Base-by-base conservation (phyloP, 2,797 vertebrate genomes). In the Bufotes viridis region DNA sequence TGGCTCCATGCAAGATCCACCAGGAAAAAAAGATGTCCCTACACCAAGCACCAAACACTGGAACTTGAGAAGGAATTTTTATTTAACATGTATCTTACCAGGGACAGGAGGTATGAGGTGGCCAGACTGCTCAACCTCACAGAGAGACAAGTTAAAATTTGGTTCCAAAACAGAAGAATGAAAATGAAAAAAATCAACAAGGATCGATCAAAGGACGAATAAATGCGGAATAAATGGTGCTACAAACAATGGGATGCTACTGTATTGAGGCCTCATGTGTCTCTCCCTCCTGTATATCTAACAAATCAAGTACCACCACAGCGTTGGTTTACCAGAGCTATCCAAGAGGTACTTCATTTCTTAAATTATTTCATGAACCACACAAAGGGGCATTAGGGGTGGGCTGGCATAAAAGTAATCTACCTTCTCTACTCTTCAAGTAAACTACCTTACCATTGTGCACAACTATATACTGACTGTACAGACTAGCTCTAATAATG, bases 141-240 rank as follows among this genome's bases (percentile, higher is more conserved):
- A 13, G 98, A 99, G 93, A 97, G 98, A 95, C 98, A 99, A 96
- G 97, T 99, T 92, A 99, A 99, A 96, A 99, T 99, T 92, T 99
- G 98, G 98, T 99, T 99, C 95, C 98, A 99, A 94, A 99, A 99
- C 93, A 96, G 98, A 93, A 97, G 98, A 93, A 99, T 99, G 98
- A 99, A 99, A 96, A 99, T 99, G 98, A 99, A 99, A 96, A 99
- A 99, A 93, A 97, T 98, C 92, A 99, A 98, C 95, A 98, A 97
- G 94, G 97, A 99, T 88, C 95, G 96, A 90, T 96, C 96, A 3
- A 98, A 97, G 92, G 97, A 98, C 1, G 95, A 96, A 91, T 97
- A 93, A 96, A 83, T 90, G 6, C 7, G 10, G 10, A 18, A 60
- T n/a, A 34, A 9, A 65, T 34, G 65, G 63, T 80, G 74, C 82